These are phyloP conservation scores for Pteria penguin DNA, from an alignment of 2,888 invertebrate genomes.

Conservation along the genomic window DNA sequence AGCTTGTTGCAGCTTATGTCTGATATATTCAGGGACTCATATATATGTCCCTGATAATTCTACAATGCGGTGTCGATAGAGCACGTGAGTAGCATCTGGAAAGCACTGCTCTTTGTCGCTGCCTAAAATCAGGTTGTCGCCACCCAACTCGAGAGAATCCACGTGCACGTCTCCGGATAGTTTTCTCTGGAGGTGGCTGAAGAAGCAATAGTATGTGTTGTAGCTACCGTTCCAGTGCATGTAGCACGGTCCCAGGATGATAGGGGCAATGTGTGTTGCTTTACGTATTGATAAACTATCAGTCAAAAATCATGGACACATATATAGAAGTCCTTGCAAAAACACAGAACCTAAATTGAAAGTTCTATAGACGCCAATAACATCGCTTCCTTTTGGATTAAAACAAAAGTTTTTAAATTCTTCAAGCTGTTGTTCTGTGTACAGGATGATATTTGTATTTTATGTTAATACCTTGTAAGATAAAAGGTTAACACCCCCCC, in stretches of 20 bases:
- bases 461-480: too few species aligned
- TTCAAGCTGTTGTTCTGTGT: conserved; percentile 27
- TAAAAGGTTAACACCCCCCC: too few species aligned
- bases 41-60: too few species aligned
- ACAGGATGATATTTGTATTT: conserved; percentile 18
- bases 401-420: not conserved
- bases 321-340: too few species aligned
- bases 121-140: not conserved
- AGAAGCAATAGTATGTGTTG: not conserved
- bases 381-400: conserved; percentile 2
- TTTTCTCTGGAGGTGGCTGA: not conserved
- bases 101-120: not conserved
- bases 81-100: not conserved
- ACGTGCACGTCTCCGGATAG: not conserved
- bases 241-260: conserved; percentile 30
- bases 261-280: conserved; percentile 13
- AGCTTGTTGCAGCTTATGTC: not conserved
- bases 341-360: conserved; percentile 26
- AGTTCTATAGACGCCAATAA: conserved; percentile 28
- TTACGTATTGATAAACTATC: conserved; percentile 20
- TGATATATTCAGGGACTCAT: too few species aligned
- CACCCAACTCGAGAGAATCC: not conserved
- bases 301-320: conserved; percentile 3
- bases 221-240: conserved; percentile 23
- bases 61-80: not conserved